These are phyloP conservation scores for Aporophyla nigra DNA, from an alignment of 2,888 invertebrate species.

Conservation along the genomic window DNA sequence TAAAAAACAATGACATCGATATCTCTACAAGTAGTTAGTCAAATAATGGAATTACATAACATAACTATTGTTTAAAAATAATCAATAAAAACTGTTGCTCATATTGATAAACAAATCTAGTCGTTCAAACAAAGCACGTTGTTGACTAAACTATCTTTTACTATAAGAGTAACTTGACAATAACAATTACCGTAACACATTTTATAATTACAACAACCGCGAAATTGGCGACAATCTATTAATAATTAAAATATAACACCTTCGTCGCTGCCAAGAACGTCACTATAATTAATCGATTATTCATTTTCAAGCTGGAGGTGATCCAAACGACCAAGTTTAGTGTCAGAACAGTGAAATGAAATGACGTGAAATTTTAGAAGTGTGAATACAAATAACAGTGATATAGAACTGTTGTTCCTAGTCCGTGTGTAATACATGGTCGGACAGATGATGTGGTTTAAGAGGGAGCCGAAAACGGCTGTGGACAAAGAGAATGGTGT, in stretches of 20 bases:
- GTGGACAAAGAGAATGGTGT: constrained; percentile 85
- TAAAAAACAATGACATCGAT: constrained; percentile 6
- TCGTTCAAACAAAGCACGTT: constrained; percentile 41
- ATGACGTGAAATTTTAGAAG: constrained; percentile 49
- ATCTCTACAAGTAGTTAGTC: constrained; percentile 18
- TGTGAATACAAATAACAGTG: constrained; percentile 54
- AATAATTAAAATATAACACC: constrained; percentile 47
- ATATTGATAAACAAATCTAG: constrained; percentile 55
- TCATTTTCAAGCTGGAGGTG: constrained; percentile 62
- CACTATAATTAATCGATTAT: constrained; percentile 65
- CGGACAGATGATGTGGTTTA: constrained; percentile 88
- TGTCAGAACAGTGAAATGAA: constrained; percentile 50
- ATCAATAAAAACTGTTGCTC: constrained; percentile 13
- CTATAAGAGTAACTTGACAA: constrained; percentile 27
- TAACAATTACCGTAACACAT: constrained; percentile 22
- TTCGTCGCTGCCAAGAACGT: constrained; percentile 69
- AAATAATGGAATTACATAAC: constrained; percentile 38
- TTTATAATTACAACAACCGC: constrained; percentile 50
- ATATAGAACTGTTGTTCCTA: constrained; percentile 39
- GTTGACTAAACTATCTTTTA: constrained; percentile 51
- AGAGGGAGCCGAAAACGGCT: constrained; percentile 85
- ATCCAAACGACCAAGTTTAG: constrained; percentile 56
- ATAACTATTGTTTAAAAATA: constrained; percentile 46
- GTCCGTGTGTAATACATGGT: constrained; percentile 65
- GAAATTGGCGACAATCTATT: constrained; percentile 67